These are phyloP conservation scores for human (Homo sapiens) DNA, from an alignment of 2,113 vertebrate genomes.

Conservation along the genomic window GRCh38 chr14:37735001-37735500, in stretches of 20 bases:
- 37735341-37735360: neutral
- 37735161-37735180: neutral
- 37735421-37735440: neutral
- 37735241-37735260: conserved; percentile 1
- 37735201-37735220: neutral
- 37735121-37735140: neutral
- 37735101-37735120: neutral
- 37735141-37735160: neutral
- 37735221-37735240: neutral
- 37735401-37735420: neutral
- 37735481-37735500: neutral
- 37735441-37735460: neutral
- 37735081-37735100: neutral
- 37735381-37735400: neutral
- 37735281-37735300: neutral
- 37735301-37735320: neutral
- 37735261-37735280: neutral
- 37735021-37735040: conserved; percentile 1
- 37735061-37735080: neutral
- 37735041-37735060: neutral
- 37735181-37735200: neutral
- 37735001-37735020: neutral
- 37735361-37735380: neutral
- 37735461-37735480: neutral
- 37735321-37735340: neutral